Evolutionary conservation across 2,113 vertebrate species (phyloP).

Genomic region (Sapajus apella): DNA sequence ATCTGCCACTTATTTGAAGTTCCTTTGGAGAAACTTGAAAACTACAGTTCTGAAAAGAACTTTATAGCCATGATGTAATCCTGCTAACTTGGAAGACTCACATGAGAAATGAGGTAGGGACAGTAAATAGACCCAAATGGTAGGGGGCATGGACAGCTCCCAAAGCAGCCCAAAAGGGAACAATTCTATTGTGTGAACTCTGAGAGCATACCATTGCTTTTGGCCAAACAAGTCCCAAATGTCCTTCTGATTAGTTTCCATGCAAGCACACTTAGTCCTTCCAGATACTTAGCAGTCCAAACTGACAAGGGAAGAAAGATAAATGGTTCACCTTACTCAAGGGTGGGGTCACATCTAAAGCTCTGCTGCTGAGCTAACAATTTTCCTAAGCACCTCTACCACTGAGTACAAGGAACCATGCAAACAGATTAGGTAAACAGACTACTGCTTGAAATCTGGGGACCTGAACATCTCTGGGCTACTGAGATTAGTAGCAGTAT

Average conservation of each 20-base stretch:
- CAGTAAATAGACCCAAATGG: not conserved
- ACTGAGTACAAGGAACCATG: not conserved
- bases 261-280: constrained; percentile 26
- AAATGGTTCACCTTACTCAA: not conserved
- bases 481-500: not conserved
- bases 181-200: not conserved
- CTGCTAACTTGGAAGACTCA: not conserved
- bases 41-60: not conserved
- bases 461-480: not conserved
- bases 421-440: not conserved
- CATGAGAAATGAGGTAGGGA: not conserved
- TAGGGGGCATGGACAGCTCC: not conserved
- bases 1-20: not conserved
- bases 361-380: not conserved
- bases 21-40: constrained; percentile 28
- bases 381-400: not conserved
- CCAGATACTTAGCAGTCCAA: not conserved
- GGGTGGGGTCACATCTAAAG: not conserved
- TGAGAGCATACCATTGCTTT: not conserved
- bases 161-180: not conserved
- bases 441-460: not conserved
- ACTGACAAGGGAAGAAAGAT: constrained; percentile 20
- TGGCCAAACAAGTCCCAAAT: not conserved
- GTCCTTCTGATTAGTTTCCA: not conserved
- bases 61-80: not conserved